Evolutionary conservation across 2,888 invertebrate genomes (phyloP).

Genomic region (Pachymerium ferrugineum): DNA sequence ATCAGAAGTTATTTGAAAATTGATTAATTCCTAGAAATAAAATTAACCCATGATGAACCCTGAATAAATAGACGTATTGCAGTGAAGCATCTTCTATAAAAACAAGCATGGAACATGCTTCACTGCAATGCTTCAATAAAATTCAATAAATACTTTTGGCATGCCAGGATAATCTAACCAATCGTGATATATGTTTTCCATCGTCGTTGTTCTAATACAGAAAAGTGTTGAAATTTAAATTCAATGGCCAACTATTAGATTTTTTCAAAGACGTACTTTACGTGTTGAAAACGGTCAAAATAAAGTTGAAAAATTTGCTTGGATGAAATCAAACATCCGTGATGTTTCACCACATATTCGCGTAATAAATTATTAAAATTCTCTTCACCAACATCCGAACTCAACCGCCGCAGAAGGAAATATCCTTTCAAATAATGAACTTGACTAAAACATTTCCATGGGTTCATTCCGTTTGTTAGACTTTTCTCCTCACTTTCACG

Average conservation of each 20-base stretch:
- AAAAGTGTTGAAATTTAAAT: no score
- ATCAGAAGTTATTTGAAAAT: background rate
- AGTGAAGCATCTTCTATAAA: no score
- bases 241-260: no score
- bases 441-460: conserved; percentile 48
- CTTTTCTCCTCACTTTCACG: background rate
- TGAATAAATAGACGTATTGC: no score
- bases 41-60: background rate
- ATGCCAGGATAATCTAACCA: conserved; percentile 33
- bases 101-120: no score
- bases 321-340: conserved; percentile 46
- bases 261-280: no score
- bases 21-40: background rate
- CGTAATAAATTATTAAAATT: conserved; percentile 43
- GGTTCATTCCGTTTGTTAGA: conserved; percentile 48
- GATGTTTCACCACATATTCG: conserved; percentile 42
- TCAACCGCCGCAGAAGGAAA: conserved; percentile 46
- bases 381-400: conserved; percentile 42
- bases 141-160: conserved; percentile 28
- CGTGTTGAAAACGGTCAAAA: background rate
- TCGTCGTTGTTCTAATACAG: background rate
- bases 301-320: conserved; percentile 39
- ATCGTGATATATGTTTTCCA: conserved; percentile 30
- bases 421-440: conserved; percentile 51
- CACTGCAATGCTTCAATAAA: no score